Percentiles rank a stretch among this genome's conserved stretches.
Evolutionary conservation across 2,797 vertebrate species (phyloP).

Genomic region (Threskiornis aethiopicus): DNA sequence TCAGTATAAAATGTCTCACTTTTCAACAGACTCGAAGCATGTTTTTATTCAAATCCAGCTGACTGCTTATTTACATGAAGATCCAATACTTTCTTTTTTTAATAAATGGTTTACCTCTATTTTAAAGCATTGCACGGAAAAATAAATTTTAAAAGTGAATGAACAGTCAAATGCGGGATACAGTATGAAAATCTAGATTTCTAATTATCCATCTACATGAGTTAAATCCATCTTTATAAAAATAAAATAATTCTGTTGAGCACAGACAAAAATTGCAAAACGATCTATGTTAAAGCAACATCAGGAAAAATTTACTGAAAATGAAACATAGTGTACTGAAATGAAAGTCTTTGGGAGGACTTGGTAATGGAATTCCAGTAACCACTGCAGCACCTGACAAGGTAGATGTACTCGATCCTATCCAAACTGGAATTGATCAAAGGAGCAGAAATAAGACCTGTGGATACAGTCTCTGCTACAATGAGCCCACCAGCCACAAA

Average conservation of each 20-base stretch:
- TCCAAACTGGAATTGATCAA: not conserved
- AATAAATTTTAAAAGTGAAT: not conserved
- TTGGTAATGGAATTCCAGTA: not conserved
- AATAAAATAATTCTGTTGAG: not conserved
- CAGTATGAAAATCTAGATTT: not conserved
- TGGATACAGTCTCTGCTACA: not conserved
- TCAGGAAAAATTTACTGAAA: not conserved
- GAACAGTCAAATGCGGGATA: not conserved
- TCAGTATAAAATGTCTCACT: not conserved
- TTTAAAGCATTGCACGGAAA: not conserved
- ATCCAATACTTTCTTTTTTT: not conserved
- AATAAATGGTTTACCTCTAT: not conserved
- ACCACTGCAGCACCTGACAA: not conserved
- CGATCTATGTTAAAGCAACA: not conserved
- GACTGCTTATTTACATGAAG: not conserved
- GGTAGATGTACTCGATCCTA: not conserved
- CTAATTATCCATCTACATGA: not conserved
- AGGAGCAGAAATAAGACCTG: not conserved
- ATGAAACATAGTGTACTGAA: not conserved
- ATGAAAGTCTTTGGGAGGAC: not conserved
- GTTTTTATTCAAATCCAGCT: not conserved
- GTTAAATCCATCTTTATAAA: not conserved
- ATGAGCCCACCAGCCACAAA: not conserved
- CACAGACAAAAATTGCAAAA: not conserved
- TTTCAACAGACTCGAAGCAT: not conserved